Evolutionary conservation across 2,797 vertebrate species (phyloP), one percentile per base, ranked within the genome.

Genomic region (Sebastolobus alascanus): DNA sequence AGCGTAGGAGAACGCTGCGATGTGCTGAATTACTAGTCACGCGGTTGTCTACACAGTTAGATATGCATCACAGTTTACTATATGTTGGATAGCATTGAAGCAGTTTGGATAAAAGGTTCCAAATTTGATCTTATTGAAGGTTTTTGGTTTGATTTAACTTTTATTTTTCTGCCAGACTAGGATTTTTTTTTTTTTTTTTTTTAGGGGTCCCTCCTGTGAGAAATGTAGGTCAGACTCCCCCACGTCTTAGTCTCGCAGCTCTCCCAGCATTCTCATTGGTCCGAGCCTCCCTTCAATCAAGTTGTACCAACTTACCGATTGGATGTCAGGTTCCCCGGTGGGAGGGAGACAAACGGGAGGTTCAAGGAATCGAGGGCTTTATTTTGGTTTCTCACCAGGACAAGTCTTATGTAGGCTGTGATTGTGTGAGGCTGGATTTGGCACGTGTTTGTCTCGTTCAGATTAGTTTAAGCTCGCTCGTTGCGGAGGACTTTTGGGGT

Each of bases 181-280:
- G 8, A 22, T 56, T 20, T 18, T n/a, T 65, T 79, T 73, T n/a
- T 65, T 79, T 73, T n/a, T 25, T 25, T 25, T 25, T 25, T 25
- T 25, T 25, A n/a, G 18, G 86, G 66, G 69, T 79, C 58, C 84
- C 63, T 87, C 59, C 63, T 84, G 40, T 60, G 46, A 72, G 71
- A 83, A 89, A 94, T 90, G 68, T 93, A 91, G 91, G 91, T 94
- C 93, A 94, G 79, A 80, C 77, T 59, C 78, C 72, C 72, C 40
- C 79, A 52, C n/a, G 73, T 89, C 89, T 89, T 31, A 58, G 73
- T 50, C 55, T 80, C 70, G 14, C 71, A 18, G 75, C 59, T 65
- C 64, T 59, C 52, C 10, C 61, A 4, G n/a, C n/a, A 0, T 63
- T 64, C 12, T 77, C 64, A 84, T 90, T 89, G 59, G 82, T 68